Evolutionary conservation across 2,113 vertebrate genomes (phyloP).

Genomic region (Kryptolebias marmoratus): DNA sequence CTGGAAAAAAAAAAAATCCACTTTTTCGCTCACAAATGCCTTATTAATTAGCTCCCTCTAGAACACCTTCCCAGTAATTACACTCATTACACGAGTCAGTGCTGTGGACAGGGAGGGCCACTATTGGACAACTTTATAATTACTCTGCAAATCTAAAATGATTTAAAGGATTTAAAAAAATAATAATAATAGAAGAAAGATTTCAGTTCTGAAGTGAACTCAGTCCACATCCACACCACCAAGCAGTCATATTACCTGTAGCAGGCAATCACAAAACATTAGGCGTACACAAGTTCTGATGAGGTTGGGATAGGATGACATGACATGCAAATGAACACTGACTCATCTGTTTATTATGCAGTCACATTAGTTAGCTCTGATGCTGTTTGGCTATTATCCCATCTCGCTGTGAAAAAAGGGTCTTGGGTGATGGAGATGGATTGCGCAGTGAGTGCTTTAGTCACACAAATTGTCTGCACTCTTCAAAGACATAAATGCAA

Average conservation of each 20-base stretch:
- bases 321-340: conserved; percentile 77
- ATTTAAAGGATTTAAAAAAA: conserved; percentile 14
- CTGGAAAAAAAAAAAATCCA: conserved; percentile 62
- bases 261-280: conserved; percentile 49
- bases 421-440: conserved; percentile 77
- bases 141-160: conserved; percentile 45
- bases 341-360: conserved; percentile 84
- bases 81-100: conserved; percentile 55
- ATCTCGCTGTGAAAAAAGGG: conserved; percentile 76
- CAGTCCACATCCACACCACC: conserved; percentile 5
- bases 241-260: neutral
- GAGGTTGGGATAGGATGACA: conserved; percentile 48
- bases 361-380: conserved; percentile 79
- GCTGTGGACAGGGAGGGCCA: conserved; percentile 34
- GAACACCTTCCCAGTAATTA: conserved; percentile 73
- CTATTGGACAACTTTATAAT: conserved; percentile 58
- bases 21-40: conserved; percentile 70
- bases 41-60: conserved; percentile 84
- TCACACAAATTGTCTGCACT: conserved; percentile 77
- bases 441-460: conserved; percentile 81
- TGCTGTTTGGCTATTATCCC: conserved; percentile 81
- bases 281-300: conserved; percentile 50
- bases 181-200: conserved; percentile 4
- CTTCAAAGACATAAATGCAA: conserved; percentile 78
- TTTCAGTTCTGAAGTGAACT: conserved; percentile 10